A percentile compares a stretch with the other conserved stretches of the same genome.
These are phyloP conservation scores for Hypsibius dujardini DNA, from an alignment of 1,140 invertebrate genomes.

Conservation along the genomic window DNA sequence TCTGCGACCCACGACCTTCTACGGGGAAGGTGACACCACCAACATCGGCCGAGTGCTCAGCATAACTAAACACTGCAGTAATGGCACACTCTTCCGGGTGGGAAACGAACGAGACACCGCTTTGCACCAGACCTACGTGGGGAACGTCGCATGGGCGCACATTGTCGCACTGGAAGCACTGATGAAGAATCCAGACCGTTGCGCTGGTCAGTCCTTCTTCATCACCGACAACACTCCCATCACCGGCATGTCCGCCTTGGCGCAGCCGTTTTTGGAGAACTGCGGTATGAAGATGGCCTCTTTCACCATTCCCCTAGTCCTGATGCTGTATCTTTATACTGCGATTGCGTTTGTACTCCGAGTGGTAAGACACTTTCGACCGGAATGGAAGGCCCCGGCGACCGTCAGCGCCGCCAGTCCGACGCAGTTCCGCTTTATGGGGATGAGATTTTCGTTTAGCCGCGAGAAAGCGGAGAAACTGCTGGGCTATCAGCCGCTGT, in stretches of 20 bases:
- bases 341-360: not conserved
- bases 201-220: not conserved
- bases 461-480: not conserved
- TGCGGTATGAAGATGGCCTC: not conserved
- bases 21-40: not conserved
- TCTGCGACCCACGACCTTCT: slow-evolving; percentile 1
- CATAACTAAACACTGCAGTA: not conserved
- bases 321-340: not conserved
- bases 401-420: not conserved
- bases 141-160: slow-evolving; percentile 15
- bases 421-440: not conserved
- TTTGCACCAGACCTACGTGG: slow-evolving; percentile 11
- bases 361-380: not conserved
- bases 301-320: not conserved
- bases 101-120: not conserved
- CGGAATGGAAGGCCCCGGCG: not conserved
- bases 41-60: not conserved
- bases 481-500: not conserved
- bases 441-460: not conserved
- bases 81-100: not conserved
- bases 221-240: slow-evolving; percentile 9
- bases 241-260: not conserved
- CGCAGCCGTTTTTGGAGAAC: not conserved
- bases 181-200: not conserved
- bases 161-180: not conserved